phyloP scores from a whole-genome alignment of 2,888 invertebrate genomes.

The Pollenia labialis region DNA sequence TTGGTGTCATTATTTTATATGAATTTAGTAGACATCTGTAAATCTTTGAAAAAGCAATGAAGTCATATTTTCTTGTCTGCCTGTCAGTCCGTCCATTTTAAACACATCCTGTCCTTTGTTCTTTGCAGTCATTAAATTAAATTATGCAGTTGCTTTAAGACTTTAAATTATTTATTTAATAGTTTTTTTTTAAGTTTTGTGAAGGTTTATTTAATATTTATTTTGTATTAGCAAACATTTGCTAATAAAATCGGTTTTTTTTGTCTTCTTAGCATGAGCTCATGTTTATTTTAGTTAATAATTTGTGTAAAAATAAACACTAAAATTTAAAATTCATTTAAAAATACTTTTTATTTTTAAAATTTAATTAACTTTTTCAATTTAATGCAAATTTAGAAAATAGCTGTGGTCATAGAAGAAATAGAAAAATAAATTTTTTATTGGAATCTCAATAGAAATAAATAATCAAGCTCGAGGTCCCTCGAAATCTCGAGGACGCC shows the following conservation, averaged over 20 bases:
- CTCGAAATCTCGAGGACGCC: too few relatives aligned
- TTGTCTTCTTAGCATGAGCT: conserved; percentile 24
- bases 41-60: conserved; percentile 19
- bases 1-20: conserved; percentile 38
- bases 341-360: neutral
- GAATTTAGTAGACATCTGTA: conserved; percentile 31
- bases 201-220: conserved; percentile 38
- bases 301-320: neutral
- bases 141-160: conserved; percentile 8
- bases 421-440: too few relatives aligned
- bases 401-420: neutral
- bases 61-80: conserved; percentile 7
- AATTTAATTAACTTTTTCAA: neutral
- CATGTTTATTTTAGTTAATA: conserved; percentile 24
- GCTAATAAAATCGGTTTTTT: neutral
- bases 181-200: neutral
- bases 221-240: conserved; percentile 9
- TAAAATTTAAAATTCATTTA: conserved; percentile 1
- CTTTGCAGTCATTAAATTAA: conserved; percentile 43
- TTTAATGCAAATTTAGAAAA: conserved; percentile 1
- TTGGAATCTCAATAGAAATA: too few relatives aligned
- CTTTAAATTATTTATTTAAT: conserved; percentile 12
- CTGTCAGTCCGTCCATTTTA: neutral
- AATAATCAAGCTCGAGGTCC: too few relatives aligned
- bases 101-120: conserved; percentile 69